These are phyloP conservation scores for Nannoperca obscura DNA, from an alignment of 2,797 vertebrate genomes.

Conservation along the genomic window DNA sequence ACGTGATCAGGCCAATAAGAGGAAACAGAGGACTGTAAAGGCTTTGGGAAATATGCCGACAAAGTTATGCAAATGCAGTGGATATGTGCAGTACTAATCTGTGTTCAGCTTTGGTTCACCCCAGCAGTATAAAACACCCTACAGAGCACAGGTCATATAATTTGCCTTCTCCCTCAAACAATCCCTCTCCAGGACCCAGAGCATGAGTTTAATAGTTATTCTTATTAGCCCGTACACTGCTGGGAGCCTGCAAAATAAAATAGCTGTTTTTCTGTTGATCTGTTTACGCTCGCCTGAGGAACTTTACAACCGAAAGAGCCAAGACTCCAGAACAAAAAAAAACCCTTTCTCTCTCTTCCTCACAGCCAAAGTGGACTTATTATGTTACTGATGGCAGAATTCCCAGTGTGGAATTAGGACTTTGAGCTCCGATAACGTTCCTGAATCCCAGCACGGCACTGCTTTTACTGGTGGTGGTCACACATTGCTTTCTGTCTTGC, in stretches of 20 bases:
- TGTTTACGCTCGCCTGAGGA: slow-evolving; percentile 78
- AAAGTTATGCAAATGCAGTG: slow-evolving; percentile 48
- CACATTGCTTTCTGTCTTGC: slow-evolving; percentile 72
- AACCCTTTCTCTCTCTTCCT: slow-evolving; percentile 54
- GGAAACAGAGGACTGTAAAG: slow-evolving; percentile 46
- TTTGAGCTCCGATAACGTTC: slow-evolving; percentile 80
- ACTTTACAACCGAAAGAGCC: slow-evolving; percentile 72
- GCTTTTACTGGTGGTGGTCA: slow-evolving; percentile 78
- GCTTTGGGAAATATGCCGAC: slow-evolving; percentile 55
- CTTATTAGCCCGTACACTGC: slow-evolving; percentile 58
- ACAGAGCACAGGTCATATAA: slow-evolving; percentile 62
- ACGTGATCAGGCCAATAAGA: slow-evolving; percentile 27
- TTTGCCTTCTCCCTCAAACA: slow-evolving; percentile 34
- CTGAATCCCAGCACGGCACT: slow-evolving; percentile 75
- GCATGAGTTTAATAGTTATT: slow-evolving; percentile 70
- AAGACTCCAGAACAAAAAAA: slow-evolving; percentile 59
- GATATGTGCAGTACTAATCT: slow-evolving; percentile 45
- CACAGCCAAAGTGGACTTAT: slow-evolving; percentile 82
- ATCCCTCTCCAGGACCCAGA: slow-evolving; percentile 41
- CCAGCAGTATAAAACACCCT: slow-evolving; percentile 48
- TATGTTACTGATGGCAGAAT: slow-evolving; percentile 82
- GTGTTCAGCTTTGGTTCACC: slow-evolving; percentile 48
- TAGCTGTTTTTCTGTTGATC: slow-evolving; percentile 72
- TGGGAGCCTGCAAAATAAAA: slow-evolving; percentile 69
- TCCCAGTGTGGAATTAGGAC: slow-evolving; percentile 84